Base-by-base conservation (phyloP, 2,797 vertebrate genomes). In the Eptatretus atami region DNA sequence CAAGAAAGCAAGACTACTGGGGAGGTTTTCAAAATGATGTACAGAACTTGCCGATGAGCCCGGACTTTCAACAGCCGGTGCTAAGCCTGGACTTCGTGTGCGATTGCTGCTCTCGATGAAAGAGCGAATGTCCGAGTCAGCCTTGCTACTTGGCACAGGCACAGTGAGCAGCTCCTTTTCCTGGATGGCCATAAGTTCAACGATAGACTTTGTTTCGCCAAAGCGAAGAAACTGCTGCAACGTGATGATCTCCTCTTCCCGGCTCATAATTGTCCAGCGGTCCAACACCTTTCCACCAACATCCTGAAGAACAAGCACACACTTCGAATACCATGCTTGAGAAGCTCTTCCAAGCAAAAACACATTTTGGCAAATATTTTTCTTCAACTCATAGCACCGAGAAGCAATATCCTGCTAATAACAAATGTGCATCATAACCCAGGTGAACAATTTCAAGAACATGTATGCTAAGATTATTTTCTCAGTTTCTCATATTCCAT, bases 171-270 rank as follows among this genome's bases (percentile, higher is more conserved):
- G 88, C 77, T 98, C 92, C 75, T 98, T 98, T 78, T 98, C 92
- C 76, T 98, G 92, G 77, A 98, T 98, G 70, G 92, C 92, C 92
- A 98, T 98, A 76, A 98, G 79, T 77, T 98, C 92, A 73, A 98
- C 92, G 1, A 98, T 98, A 72, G 92, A 98, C 77, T 98, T 98
- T 66, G 92, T 98, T 77, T 98, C 92, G 74, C 92, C 92, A 74
- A 98, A 98, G 75, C 92, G 82, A 71, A 98, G 75, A 75, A 96
- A 98, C 75, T 98, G 92, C 81, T 98, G 92, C 73, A 98, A 82
- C 77, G 92, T 98, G 78, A 98, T 98, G 75, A 98, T 96, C 77
- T 98, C 92, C 70, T 98, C 92, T 82, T 98, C 92, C 73, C 92
- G 78, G 73, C 88, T 95, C 92, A 98, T 98, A 77, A 98, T 98